A percentile compares a stretch with the other conserved stretches of the same genome.
These are phyloP conservation scores for Scolopax rusticola DNA, from an alignment of 2,797 vertebrate species.

Conservation along the genomic window DNA sequence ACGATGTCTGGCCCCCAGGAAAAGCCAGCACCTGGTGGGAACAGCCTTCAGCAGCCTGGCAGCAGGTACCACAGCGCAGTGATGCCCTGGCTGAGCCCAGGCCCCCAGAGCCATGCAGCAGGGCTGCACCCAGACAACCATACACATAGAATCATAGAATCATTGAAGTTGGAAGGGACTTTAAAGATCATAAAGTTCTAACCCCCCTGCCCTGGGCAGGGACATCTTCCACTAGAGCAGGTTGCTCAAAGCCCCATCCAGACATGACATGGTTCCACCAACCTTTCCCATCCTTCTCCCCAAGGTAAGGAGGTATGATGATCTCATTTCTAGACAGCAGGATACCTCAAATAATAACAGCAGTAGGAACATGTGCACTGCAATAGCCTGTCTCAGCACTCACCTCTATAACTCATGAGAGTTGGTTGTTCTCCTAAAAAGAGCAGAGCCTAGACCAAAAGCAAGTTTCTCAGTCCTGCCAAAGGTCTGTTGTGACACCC, in stretches of 20 bases:
- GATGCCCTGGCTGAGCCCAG: not conserved
- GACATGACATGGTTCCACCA: accelerated
- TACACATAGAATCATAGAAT: too few relatives aligned
- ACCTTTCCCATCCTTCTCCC: accelerated
- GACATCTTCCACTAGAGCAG: too few relatives aligned
- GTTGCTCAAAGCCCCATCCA: too few relatives aligned
- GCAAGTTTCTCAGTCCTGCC: not conserved
- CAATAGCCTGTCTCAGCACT: not conserved
- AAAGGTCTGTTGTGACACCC: not conserved
- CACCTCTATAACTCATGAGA: not conserved
- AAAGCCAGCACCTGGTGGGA: accelerated
- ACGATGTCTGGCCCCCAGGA: accelerated
- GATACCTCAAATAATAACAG: not conserved
- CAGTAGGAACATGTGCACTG: not conserved
- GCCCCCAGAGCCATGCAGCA: accelerated
- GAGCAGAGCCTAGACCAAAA: not conserved
- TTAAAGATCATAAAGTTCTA: too few relatives aligned
- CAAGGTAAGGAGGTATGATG: not conserved
- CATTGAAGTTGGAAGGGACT: too few relatives aligned
- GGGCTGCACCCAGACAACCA: not conserved
- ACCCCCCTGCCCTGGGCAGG: too few relatives aligned
- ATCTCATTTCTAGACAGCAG: not conserved
- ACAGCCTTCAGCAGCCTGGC: not conserved
- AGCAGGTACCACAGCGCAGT: accelerated
- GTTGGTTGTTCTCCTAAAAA: not conserved